Percentiles rank a stretch among this genome's conserved stretches.
Conservation (phyloP, 2,888 invertebrate species). For the Hetaerina titia region DNA sequence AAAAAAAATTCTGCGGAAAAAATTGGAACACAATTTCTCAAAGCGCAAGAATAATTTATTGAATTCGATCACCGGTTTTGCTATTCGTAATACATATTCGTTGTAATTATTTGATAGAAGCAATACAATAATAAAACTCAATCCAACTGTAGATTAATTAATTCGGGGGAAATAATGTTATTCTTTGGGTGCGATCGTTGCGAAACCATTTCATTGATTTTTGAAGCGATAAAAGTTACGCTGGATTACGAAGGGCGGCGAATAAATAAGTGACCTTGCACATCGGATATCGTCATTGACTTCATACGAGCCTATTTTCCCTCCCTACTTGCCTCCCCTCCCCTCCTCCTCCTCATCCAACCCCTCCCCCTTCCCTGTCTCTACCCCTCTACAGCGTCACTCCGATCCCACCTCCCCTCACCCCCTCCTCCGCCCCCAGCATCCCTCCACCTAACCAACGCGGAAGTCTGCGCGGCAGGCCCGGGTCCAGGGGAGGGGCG, state of each 20-base stretch:
- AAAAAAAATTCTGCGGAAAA: no score
- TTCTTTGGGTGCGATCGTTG: neutral
- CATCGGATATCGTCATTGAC: neutral
- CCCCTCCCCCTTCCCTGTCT: neutral
- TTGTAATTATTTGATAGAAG: no score
- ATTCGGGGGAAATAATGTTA: neutral
- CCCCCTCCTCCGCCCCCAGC: neutral
- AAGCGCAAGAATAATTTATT: no score
- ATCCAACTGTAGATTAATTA: neutral
- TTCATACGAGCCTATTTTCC: neutral
- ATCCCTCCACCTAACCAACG: neutral
- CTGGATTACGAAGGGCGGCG: neutral
- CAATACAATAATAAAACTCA: no score
- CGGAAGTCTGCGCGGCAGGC: neutral
- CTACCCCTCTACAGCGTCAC: neutral
- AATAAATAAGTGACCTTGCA: conserved; percentile 19
- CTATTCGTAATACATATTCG: no score
- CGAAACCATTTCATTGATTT: neutral
- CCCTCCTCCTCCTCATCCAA: neutral
- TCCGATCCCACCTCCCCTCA: neutral
- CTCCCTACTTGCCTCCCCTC: neutral
- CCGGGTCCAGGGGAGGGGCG: neutral
- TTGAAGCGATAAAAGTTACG: neutral
- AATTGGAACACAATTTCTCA: no score
- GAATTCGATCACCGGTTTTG: no score